These are phyloP conservation scores for Jaculus jaculus DNA, from an alignment of 2,113 vertebrate genomes.

Conservation along the genomic window DNA sequence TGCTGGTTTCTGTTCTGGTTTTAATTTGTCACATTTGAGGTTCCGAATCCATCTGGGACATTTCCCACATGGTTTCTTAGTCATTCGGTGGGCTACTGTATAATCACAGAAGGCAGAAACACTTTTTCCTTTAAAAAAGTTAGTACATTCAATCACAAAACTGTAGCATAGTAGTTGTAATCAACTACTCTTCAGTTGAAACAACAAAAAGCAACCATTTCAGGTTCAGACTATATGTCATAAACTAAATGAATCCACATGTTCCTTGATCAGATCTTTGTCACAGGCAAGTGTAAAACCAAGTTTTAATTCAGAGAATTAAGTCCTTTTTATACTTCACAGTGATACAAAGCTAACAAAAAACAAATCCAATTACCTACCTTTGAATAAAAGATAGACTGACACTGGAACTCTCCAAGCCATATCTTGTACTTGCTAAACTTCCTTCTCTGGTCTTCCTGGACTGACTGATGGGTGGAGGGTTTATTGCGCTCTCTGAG, in stretches of 20 bases:
- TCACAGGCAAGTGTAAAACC: neutral
- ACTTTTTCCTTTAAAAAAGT: neutral
- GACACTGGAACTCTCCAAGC: constrained; percentile 78
- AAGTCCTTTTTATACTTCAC: neutral
- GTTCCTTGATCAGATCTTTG: neutral
- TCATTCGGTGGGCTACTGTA: neutral
- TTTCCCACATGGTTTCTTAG: constrained; percentile 4
- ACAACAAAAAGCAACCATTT: neutral
- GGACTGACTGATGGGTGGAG: constrained; percentile 57
- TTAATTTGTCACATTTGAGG: neutral
- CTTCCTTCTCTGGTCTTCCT: constrained; percentile 66
- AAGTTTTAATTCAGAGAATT: neutral
- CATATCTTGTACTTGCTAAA: constrained; percentile 78
- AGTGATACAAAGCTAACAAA: neutral
- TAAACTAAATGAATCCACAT: neutral
- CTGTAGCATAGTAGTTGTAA: neutral
- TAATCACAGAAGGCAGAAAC: neutral
- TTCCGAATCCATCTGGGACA: neutral
- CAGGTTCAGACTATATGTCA: neutral
- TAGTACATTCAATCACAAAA: neutral
- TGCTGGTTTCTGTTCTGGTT: neutral
- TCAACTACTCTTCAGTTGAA: neutral
- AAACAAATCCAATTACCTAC: constrained; percentile 73
- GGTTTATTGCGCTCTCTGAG: constrained; percentile 75
- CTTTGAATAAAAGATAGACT: constrained; percentile 82